Evolutionary conservation across 2,888 invertebrate genomes (phyloP), one percentile per base, ranked within the genome.

Genomic region (Barypeithes pellucidus): DNA sequence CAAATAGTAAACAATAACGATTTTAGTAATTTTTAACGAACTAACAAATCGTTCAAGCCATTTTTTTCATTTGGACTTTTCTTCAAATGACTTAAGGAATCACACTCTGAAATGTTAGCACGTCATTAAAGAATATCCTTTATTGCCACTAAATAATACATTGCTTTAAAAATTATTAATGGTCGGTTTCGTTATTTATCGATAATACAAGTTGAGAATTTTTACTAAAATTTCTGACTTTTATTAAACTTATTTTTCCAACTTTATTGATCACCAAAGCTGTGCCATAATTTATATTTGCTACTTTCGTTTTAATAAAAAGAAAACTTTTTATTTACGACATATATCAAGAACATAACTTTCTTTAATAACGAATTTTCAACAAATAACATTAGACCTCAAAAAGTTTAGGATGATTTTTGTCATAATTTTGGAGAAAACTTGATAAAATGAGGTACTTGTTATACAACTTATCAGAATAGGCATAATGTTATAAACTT

Each of bases 261-360:
- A 47, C 20, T 47, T 47, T 47, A 20, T 20, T 20, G 11, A 16
- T 18, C 11, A 47, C 47, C n/a, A 24, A 47, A 47, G 47, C 18
- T 16, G 47, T 11, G 50, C 16, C 11, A 12, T 33, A 9, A 57
- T 57, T 33, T 33, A 57, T 57, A 9, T 36, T 33, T 16, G 14
- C 4, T 57, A 57, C 14, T 9, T 29, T 33, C 11, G 14, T 29
- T 57, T 57, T 57, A 57, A 57, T 57, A 57, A 57, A 57, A 57
- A 5, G 5, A 8, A 18, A 57, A 57, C 54, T 50, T 33, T 9
- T 16, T 57, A 11, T 9, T 16, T 57, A 11, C 16, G 54, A 57
- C 54, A 57, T 57, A 14, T 57, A 57, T 57, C 54, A 33, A 57
- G 33, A 33, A 57, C 16, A 11, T 9, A 57, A 57, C 54, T 57